Evolutionary conservation across 2,888 invertebrate genomes (phyloP), one percentile per base, ranked within the genome.

Genomic region (Phengaris alcon): DNA sequence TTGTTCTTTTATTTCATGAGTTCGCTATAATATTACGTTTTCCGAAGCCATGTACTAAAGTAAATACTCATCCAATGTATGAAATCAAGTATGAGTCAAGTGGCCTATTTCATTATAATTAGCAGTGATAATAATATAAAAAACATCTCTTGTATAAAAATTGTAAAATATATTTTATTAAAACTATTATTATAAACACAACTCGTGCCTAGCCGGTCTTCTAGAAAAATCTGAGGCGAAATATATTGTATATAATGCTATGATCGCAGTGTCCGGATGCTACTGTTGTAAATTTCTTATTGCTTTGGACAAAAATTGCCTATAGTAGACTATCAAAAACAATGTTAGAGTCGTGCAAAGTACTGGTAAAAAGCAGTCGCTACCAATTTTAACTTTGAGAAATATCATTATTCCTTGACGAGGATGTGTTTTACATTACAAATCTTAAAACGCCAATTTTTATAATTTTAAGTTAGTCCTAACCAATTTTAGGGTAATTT

Each of bases 401-500:
- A 64, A 64, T 64, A 13, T 44, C 12, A 64, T 64, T 64, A 35
- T 64, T 64, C 64, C 13, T 15, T 59, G 8, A 15, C 35, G 35
- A 6, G 12, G 12, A 12, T 64, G 64, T 64, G 64, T 64, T 64
- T 64, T 10, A 69, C 48, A n/a, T 69, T 48, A 69, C 69, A 64
- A 64, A 44, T 64, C 64, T 44, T 64, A 44, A 72, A 72, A 72
- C 51, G 54, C 72, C 72, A 72, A 72, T 15, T 70, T 48, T 52
- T 72, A 13, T 70, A 54, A 54, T 72, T 72, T 72, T 72, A 72
- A 72, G 72, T 72, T 72, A 72, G 72, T 72, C 72, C 13, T 72
- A 54, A 54, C 15, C 22, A 72, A 54, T 54, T 72, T 0, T 72
- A 72, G 72, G 54, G 35, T 72, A 72, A 54, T 72, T 72, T 72